These are phyloP conservation scores for Pseudolaguvia tuberculata DNA, from an alignment of 2,113 vertebrate genomes.

Conservation along the genomic window DNA sequence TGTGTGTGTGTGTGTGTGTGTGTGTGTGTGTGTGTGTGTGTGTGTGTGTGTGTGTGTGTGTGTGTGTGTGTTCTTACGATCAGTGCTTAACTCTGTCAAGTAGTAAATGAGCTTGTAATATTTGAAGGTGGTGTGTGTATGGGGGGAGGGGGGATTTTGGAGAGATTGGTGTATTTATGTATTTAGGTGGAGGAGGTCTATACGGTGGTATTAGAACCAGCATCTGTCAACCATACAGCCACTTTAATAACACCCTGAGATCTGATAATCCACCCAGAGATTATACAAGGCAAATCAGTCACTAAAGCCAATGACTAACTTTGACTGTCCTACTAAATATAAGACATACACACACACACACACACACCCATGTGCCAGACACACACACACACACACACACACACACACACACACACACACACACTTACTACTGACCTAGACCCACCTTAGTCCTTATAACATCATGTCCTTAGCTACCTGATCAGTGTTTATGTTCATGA, in stretches of 20 bases:
- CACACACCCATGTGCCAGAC: slow-evolving; percentile 26
- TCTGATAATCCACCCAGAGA: slow-evolving; percentile 73
- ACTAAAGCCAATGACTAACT: slow-evolving; percentile 70
- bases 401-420: neutral
- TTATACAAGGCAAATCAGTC: slow-evolving; percentile 64
- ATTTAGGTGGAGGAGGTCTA: slow-evolving; percentile 39
- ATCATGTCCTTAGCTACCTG: slow-evolving; percentile 8
- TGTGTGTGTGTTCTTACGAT: neutral
- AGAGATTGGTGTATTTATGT: slow-evolving; percentile 34
- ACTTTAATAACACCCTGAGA: slow-evolving; percentile 60
- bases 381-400: slow-evolving; percentile 39
- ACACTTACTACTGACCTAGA: slow-evolving; percentile 10
- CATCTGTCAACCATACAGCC: slow-evolving; percentile 70
- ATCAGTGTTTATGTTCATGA: neutral
- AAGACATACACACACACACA: slow-evolving; percentile 55
- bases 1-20: too few species aligned
- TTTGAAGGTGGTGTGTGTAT: neutral
- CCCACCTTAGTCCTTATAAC: neutral
- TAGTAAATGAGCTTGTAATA: neutral
- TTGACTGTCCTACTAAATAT: slow-evolving; percentile 62
- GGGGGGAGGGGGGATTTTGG: neutral
- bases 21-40: too few species aligned
- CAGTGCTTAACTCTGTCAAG: neutral
- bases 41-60: slow-evolving; percentile 3
- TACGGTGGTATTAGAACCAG: slow-evolving; percentile 51